Evolutionary conservation across 1,140 invertebrate genomes (phyloP).

Genomic region (Dinoponera quadriceps): DNA sequence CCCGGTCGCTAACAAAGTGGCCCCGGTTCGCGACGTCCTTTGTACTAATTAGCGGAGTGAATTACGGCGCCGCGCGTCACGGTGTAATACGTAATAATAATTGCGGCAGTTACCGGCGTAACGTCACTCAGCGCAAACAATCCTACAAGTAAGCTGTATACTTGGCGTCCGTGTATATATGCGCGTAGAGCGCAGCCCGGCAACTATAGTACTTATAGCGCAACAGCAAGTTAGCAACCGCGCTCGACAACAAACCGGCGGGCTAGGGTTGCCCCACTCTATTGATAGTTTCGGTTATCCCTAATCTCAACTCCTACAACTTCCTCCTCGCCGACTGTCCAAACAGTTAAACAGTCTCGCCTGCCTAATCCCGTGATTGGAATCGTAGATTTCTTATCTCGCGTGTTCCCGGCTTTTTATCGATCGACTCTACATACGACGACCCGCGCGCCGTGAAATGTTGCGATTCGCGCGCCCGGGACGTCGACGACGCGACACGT

Average conservation of each 20-base stretch:
- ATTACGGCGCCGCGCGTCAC: constrained; percentile 18
- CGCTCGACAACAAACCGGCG: constrained; percentile 50
- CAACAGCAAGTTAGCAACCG: constrained; percentile 54
- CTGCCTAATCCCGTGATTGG: constrained; percentile 44
- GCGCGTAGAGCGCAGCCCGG: constrained; percentile 7
- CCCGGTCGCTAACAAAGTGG: no score
- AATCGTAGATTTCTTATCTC: constrained; percentile 53
- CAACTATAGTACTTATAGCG: constrained; percentile 54
- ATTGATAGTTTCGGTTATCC: constrained; percentile 62
- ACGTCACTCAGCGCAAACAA: constrained; percentile 56
- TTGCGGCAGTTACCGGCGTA: constrained; percentile 46
- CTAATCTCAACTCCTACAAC: constrained; percentile 57
- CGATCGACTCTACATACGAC: constrained; percentile 40
- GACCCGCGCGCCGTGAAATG: not conserved
- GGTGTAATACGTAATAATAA: constrained; percentile 40
- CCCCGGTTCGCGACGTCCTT: constrained; percentile 3
- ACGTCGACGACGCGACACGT: no score
- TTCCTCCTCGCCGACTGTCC: constrained; percentile 53
- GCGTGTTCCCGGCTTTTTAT: constrained; percentile 27
- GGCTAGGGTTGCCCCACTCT: constrained; percentile 53
- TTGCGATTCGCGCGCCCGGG: not conserved
- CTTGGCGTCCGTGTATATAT: constrained; percentile 26
- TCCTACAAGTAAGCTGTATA: constrained; percentile 50
- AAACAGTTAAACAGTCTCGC: constrained; percentile 57
- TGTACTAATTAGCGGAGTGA: constrained; percentile 27